Conservation (phyloP, 2,888 invertebrate genomes). For the Ophion ellenae region DNA sequence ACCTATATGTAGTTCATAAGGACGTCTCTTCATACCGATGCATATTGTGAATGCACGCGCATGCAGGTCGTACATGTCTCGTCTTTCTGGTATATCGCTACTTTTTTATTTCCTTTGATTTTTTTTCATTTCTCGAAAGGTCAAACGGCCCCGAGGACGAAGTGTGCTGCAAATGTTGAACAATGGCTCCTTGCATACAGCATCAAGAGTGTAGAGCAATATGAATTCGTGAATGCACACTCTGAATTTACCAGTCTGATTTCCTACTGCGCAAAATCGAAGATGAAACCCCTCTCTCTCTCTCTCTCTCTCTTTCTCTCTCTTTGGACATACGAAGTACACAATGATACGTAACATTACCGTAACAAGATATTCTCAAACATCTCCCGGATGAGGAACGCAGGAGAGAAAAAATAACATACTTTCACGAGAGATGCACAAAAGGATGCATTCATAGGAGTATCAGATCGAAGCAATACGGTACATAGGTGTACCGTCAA, state of each 20-base stretch:
- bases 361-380: constrained; percentile 53
- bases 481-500: background rate
- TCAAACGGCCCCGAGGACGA: constrained; percentile 59
- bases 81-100: constrained; percentile 26
- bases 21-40: constrained; percentile 46
- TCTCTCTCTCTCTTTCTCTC: background rate
- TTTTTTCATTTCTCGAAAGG: constrained; percentile 49
- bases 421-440: constrained; percentile 60
- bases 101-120: background rate
- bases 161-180: constrained; percentile 53
- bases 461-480: constrained; percentile 35
- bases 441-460: constrained; percentile 52
- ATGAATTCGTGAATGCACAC: constrained; percentile 51
- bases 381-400: constrained; percentile 26
- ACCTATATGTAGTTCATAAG: constrained; percentile 28
- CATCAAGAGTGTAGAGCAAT: constrained; percentile 14
- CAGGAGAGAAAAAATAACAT: constrained; percentile 21
- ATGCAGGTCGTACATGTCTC: constrained; percentile 46
- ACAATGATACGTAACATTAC: constrained; percentile 54
- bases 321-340: constrained; percentile 2
- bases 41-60: constrained; percentile 41
- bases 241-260: constrained; percentile 47
- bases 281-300: constrained; percentile 12
- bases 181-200: constrained; percentile 57
- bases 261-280: constrained; percentile 47